Evolutionary conservation across 92 coral and sea anemone species (phyloP), one percentile per base, ranked within the genome.

Genomic region (Isaurus tuberculatus): DNA sequence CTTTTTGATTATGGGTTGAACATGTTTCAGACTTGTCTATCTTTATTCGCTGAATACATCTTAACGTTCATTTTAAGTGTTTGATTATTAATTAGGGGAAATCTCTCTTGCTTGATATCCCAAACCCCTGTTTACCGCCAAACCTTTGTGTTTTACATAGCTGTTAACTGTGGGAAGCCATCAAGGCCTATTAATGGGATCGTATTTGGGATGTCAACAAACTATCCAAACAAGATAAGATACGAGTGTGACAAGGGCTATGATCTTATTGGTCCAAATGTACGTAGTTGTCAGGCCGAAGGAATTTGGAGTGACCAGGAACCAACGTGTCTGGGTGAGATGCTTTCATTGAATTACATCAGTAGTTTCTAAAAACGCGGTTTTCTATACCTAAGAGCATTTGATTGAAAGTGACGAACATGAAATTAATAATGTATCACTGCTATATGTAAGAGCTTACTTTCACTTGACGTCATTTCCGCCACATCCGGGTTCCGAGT

Each of bases 181-280:
- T 34, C 58, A 14, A 82, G 34, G 4, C 94, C 94, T 17, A 28
- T 0, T 16, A 89, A 91, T 70, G 95, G 95, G 15, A 22, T 84
- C 44, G 51, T 66, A 7, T 11, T 43, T 64, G 95, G 95, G 44
- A 86, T 58, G 9, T 72, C 74, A 25, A 70, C 90, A 14, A 81
- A 78, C 3, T 92, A 73, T 68, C 92, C 95, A n/a, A 86, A 80
- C 42, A 22, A 73, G 51, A 63, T 92, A 16, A 75, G 57, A 43
- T 94, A 88, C 63, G 57, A n/a, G 2, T 94, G 98, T 73, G 82
- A 89, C 63, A 65, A 81, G 25, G 98, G 98, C 8, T 95, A 91
- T 68, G 84, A 83, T 14, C 48, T 88, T 70, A 66, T 92, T 70
- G 98, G 98, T 42, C 80, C 92, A 8, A 37, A 64, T 3, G 42